phyloP scores from a whole-genome alignment of 2,888 invertebrate species.

The Trichogramma dendrolimi region DNA sequence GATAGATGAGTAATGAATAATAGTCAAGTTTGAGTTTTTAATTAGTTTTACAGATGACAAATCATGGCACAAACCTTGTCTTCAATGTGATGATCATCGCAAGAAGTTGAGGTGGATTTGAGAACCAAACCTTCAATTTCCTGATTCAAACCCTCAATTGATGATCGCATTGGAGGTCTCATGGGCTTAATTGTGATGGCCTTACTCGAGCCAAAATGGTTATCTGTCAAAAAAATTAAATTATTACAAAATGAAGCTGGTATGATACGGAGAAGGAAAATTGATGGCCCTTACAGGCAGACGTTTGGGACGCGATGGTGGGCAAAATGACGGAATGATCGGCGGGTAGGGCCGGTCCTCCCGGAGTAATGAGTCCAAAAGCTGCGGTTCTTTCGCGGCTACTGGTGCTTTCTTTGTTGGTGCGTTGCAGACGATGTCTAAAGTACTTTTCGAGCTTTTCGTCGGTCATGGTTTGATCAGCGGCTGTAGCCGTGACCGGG shows the following conservation, averaged over 20 bases:
- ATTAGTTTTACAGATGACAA: background rate
- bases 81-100: slow-evolving; percentile 54
- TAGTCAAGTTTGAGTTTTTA: background rate
- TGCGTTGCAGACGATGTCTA: slow-evolving; percentile 58
- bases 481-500: slow-evolving; percentile 10
- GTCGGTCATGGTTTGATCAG: slow-evolving; percentile 51
- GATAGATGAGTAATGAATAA: background rate
- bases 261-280: background rate
- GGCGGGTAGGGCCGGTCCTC: slow-evolving; percentile 56
- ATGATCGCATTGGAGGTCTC: slow-evolving; percentile 72
- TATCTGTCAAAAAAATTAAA: slow-evolving; percentile 37
- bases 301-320: slow-evolving; percentile 56
- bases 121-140: slow-evolving; percentile 79
- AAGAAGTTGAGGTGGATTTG: slow-evolving; percentile 49
- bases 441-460: slow-evolving; percentile 61
- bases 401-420: slow-evolving; percentile 57
- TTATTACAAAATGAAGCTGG: background rate
- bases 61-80: slow-evolving; percentile 57
- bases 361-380: slow-evolving; percentile 51
- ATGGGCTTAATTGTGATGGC: slow-evolving; percentile 58
- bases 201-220: slow-evolving; percentile 51
- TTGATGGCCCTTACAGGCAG: slow-evolving; percentile 43
- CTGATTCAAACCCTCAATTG: slow-evolving; percentile 82
- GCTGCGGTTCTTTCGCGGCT: slow-evolving; percentile 52
- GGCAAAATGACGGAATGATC: slow-evolving; percentile 55